phyloP scores from a whole-genome alignment of 2,888 invertebrate genomes.

The Latheticus oryzae region DNA sequence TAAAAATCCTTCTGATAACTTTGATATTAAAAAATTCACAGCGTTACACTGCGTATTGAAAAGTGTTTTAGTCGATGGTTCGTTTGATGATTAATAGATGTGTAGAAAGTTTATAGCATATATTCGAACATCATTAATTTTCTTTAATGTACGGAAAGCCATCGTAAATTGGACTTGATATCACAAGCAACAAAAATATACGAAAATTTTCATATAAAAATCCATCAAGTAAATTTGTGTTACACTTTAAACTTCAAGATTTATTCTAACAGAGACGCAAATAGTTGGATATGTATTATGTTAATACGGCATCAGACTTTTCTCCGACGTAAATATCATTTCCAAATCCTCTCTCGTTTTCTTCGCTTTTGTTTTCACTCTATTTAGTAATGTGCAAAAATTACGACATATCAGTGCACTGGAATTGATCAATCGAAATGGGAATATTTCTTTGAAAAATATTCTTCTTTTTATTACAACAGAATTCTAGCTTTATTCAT shows the following conservation, averaged over 20 bases:
- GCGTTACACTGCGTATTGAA: conserved; percentile 27
- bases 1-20: conserved; percentile 17
- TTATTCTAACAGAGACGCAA: too few relatives aligned
- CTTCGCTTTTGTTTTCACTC: conserved; percentile 1
- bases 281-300: conserved; percentile 26
- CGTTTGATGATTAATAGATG: conserved; percentile 37
- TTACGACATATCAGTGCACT: too few relatives aligned
- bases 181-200: conserved; percentile 1
- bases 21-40: conserved; percentile 21
- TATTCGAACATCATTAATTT: conserved; percentile 38
- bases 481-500: conserved; percentile 17
- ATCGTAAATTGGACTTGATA: conserved; percentile 13
- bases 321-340: conserved; percentile 23
- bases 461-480: conserved; percentile 17
- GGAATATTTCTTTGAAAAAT: conserved; percentile 24
- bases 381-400: conserved; percentile 20
- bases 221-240: too few relatives aligned
- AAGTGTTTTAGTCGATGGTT: conserved; percentile 32
- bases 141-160: conserved; percentile 24
- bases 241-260: too few relatives aligned
- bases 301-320: conserved; percentile 11
- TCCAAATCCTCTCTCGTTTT: not conserved
- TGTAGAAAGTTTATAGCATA: conserved; percentile 35
- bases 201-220: too few relatives aligned
- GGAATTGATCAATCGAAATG: conserved; percentile 26